Evolutionary conservation across 2,888 invertebrate genomes (phyloP), one percentile per base, ranked within the genome.

Genomic region (Elmis aenea): DNA sequence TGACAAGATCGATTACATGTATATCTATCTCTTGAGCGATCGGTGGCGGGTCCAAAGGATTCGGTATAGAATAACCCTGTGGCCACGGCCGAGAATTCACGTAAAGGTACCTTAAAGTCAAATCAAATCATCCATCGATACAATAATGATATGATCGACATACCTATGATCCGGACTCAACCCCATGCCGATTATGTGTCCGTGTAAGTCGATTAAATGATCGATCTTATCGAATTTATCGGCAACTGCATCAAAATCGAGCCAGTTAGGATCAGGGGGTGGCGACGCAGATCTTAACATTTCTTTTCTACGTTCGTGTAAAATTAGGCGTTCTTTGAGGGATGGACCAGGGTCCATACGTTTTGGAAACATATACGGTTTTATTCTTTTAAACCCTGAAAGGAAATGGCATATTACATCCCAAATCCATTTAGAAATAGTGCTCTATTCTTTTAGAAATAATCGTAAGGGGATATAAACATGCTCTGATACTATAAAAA

Each of bases 1-100:
- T 85, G 38, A 78, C 76, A 46, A 90, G 70, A 68, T 90, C 89
- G 51, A 89, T 87, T 0, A 89, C 87, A 56, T 88, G 88, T 48
- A 90, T 84, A 58, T 89, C 88, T 31, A 89, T 87, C 71, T 88
- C 86, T 66, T 86, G 83, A 6, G 88, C 87, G 50, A 88, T 86
- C 0, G 87, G 87, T 0, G 89, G 88, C 6, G 88, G 88, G 57
- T 83, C 78, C 29, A 87, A 64, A 0, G 87, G 84, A 68, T 86
- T 81, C 8, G 77, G 75, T 46, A 88, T 86, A 13, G 73, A 70
- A 58, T 84, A 86, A 33, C 80, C 80, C 52, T 78, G 71, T 0
- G 87, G 88, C 89, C 89, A 89, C 0, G 88, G 83, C 26, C 88
- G 74, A 46, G 83, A 81, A 62, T 89, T 89, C 1, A 89, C 87